Evolutionary conservation across 2,888 invertebrate genomes (phyloP).

Genomic region (Eupithecia pulchellata): DNA sequence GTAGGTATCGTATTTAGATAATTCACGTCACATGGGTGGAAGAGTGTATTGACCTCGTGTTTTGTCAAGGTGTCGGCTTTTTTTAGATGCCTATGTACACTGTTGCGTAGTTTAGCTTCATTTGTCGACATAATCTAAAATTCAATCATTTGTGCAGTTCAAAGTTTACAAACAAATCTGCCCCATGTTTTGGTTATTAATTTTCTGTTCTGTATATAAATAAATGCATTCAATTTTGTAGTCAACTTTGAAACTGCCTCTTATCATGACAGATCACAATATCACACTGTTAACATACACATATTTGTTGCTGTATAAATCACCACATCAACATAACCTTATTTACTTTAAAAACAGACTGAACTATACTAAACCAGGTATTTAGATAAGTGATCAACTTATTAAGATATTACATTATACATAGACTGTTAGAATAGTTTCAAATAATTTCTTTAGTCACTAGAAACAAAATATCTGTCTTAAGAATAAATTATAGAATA

Average conservation of each 20-base stretch:
- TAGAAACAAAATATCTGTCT: neutral
- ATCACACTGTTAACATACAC: neutral
- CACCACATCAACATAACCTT: slow-evolving; percentile 31
- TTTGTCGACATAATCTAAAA: slow-evolving; percentile 59
- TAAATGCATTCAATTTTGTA: neutral
- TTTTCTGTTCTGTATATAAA: neutral
- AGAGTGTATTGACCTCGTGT: slow-evolving; percentile 86
- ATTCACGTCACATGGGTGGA: slow-evolving; percentile 80
- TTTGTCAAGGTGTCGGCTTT: slow-evolving; percentile 86
- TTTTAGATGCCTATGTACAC: slow-evolving; percentile 81
- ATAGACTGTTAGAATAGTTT: neutral
- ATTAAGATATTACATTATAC: neutral
- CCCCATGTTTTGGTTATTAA: slow-evolving; percentile 7
- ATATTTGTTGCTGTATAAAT: neutral
- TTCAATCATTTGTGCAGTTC: slow-evolving; percentile 48
- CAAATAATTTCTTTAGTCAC: neutral
- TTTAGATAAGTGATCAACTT: neutral
- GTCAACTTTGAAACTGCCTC: neutral
- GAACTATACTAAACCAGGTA: neutral
- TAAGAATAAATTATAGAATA: neutral
- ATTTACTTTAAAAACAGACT: neutral
- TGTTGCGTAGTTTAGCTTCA: slow-evolving; percentile 73
- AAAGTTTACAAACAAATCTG: slow-evolving; percentile 20
- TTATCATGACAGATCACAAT: neutral
- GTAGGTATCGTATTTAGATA: slow-evolving; percentile 51